These are phyloP conservation scores for Molorchus minor DNA, from an alignment of 2,888 invertebrate species.

Conservation along the genomic window DNA sequence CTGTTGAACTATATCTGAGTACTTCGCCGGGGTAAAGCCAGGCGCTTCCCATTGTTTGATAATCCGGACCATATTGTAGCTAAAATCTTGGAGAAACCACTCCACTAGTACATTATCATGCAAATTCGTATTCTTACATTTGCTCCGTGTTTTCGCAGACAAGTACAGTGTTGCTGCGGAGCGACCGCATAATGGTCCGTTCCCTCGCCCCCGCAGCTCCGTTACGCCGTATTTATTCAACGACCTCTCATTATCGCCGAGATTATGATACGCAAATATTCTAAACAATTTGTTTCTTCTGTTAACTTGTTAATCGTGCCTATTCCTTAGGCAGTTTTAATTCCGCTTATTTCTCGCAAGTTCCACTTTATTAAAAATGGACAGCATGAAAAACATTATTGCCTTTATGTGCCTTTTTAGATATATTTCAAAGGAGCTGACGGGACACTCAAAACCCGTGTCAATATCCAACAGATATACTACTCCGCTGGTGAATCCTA, in stretches of 20 bases:
- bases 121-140: slow-evolving; percentile 62
- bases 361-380: too few relatives aligned
- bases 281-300: slow-evolving; percentile 33
- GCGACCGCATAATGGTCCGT: slow-evolving; percentile 53
- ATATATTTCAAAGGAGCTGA: too few relatives aligned
- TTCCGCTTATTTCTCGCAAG: too few relatives aligned
- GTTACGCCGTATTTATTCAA: slow-evolving; percentile 48
- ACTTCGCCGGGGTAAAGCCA: slow-evolving; percentile 29
- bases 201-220: slow-evolving; percentile 47
- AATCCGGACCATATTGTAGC: slow-evolving; percentile 53
- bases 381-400: too few relatives aligned
- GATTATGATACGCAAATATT: slow-evolving; percentile 49
- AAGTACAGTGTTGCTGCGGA: slow-evolving; percentile 56
- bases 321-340: slow-evolving; percentile 20
- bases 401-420: too few relatives aligned
- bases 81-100: slow-evolving; percentile 54
- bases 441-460: too few relatives aligned
- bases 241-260: slow-evolving; percentile 49
- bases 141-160: slow-evolving; percentile 60
- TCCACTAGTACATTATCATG: slow-evolving; percentile 61
- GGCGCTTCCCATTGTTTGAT: slow-evolving; percentile 39
- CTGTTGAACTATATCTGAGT: slow-evolving; percentile 35
- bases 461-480: too few relatives aligned
- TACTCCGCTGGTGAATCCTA: too few relatives aligned
- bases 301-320: slow-evolving; percentile 23